Evolutionary conservation across 2,888 invertebrate species (phyloP), one percentile per base, ranked within the genome.

Genomic region (Pimpla rufipes): DNA sequence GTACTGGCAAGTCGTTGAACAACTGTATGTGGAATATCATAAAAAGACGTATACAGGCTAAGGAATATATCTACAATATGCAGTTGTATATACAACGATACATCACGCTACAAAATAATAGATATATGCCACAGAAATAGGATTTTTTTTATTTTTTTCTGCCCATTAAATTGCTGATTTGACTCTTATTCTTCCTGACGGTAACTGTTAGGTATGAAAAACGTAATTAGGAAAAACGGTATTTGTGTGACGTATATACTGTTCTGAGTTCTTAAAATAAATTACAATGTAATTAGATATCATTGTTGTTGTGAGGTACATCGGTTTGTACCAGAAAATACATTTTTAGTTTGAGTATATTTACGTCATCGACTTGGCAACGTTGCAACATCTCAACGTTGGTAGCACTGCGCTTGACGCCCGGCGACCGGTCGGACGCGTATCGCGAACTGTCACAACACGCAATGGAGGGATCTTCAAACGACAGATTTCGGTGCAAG

Each of bases 101-200:
- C 18, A 50, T 18, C 18, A 50, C 16, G 50, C 50, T 50, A 18
- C 50, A 18, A 18, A 50, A 6, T 50, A 16, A 6, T 0, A 50
- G 7, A 8, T 50, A 50, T 50, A 18, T 50, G n/a, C 50, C 50
- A 18, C 18, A 0, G 18, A 50, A 50, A 50, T 18, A 50, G 50
- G 7, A 18, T 50, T 50, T 50, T 50, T n/a, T 50, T n/a, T 18
- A 50, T 50, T n/a, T 50, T 50, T 50, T n/a, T 18, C 50, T 18
- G 16, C 18, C n/a, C 18, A 50, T 16, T 50, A 8, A 50, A 50
- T 50, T 18, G 50, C 50, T 50, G 50, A 50, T 50, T 50, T 50
- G 50, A 50, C 50, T 50, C 50, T 16, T 18, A 50, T 5, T 18
- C 10, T 50, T 18, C 50, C 16, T 50, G 50, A 50, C 50, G 50